Evolutionary conservation across 1,140 invertebrate species (phyloP), one percentile per base, ranked within the genome.

Genomic region (Grapholita molesta): DNA sequence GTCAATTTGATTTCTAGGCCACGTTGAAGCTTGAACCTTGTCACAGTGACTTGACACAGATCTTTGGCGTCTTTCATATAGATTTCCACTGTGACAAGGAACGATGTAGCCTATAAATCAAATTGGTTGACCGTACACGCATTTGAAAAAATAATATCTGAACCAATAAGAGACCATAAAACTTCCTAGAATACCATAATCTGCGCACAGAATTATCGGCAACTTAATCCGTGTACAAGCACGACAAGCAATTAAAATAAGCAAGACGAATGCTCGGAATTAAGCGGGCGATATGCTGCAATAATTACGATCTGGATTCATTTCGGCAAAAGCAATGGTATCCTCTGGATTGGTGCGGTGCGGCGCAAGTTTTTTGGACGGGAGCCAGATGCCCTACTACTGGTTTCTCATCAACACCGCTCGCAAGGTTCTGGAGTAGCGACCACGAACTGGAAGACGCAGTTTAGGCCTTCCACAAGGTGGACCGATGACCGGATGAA

Each of bases 251-350:
- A 48, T 48, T 48, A 48, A 48, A 48, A 48, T 48, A 48, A 48
- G 42, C 42, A 48, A 48, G 42, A 48, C 42, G 42, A 48, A 48
- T 48, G 42, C 42, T 7, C 0, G 42, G 42, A 8, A 48, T 48
- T 48, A 42, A 68, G 52, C 55, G 53, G 38, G 28, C 24, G 33
- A 55, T 55, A 35, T 52, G 18, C 55, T n/a, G 11, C 42, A 30
- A 53, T 33, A 68, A 68, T 68, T 68, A 68, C 66, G 18, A 24
- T 48, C 4, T 12, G 66, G 66, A 57, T 68, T 57, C 66, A 68
- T 68, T 68, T 55, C 66, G 30, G 28, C 66, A 57, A 68, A 68
- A 68, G 66, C 66, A 42, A 48, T 7, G 66, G 52, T 57, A 68
- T 68, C 66, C 28, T 23, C 18, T 57, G 48, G 18, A 68, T 68